A percentile compares a stretch with the other conserved stretches of the same genome.
These are phyloP conservation scores for Pelochelys cantorii DNA, from an alignment of 2,797 vertebrate species.

Conservation along the genomic window DNA sequence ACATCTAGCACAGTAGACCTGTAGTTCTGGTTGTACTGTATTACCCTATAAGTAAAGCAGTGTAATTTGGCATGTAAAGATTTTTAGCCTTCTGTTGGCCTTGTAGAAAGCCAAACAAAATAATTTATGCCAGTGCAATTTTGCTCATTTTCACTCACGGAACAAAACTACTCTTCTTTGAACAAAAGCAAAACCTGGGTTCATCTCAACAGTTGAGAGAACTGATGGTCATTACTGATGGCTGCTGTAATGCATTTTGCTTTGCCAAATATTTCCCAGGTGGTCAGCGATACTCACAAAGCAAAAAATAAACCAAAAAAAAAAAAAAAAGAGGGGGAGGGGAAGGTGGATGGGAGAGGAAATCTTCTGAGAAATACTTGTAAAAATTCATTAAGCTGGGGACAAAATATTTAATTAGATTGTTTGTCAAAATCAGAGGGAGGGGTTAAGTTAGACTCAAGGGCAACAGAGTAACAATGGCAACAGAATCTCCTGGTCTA, in stretches of 20 bases:
- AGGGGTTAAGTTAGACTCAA: neutral
- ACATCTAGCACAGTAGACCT: neutral
- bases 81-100: neutral
- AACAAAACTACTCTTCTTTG: neutral
- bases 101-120: neutral
- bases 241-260: neutral
- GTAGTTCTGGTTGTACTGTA: neutral
- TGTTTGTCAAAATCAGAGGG: neutral
- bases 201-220: neutral
- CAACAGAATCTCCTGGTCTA: neutral
- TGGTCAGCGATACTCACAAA: neutral
- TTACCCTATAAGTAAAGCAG: neutral
- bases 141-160: neutral
- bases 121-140: neutral
- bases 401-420: neutral
- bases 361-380: neutral
- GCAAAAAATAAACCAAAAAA: conserved; percentile 12
- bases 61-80: neutral
- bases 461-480: neutral
- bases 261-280: neutral
- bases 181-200: conserved; percentile 6
- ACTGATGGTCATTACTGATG: neutral
- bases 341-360: neutral
- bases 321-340: neutral
- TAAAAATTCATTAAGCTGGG: neutral